A percentile compares a stretch with the other conserved stretches of the same genome.
Conservation (phyloP, 1,140 invertebrate species). For the Parasteatoda tepidariorum region DNA sequence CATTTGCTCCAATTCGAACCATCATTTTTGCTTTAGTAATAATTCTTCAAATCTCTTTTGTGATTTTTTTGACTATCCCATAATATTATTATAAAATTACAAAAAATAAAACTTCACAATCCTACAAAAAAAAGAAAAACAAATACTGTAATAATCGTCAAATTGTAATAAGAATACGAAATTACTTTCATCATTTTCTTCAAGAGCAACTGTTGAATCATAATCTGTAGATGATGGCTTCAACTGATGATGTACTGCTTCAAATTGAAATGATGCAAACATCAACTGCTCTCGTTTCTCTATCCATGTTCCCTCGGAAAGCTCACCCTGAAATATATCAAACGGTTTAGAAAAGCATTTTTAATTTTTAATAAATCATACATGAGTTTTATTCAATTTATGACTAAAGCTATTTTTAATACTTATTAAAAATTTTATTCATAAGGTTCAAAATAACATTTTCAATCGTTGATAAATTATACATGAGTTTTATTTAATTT, state of each 20-base stretch:
- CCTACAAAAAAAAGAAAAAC: background rate
- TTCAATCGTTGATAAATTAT: background rate
- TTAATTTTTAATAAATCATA: background rate
- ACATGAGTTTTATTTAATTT: background rate
- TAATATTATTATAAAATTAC: too few species aligned
- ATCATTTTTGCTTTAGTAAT: too few species aligned
- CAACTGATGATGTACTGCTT: constrained; percentile 66
- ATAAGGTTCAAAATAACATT: background rate
- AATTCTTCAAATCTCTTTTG: too few species aligned
- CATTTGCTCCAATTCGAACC: too few species aligned
- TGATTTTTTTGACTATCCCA: too few species aligned
- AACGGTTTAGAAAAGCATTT: background rate
- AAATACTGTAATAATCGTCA: background rate
- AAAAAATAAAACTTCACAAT: too few species aligned
- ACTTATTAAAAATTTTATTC: constrained; percentile 64
- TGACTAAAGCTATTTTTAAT: background rate
- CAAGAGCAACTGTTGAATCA: constrained; percentile 60
- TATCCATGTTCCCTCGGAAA: constrained; percentile 73
- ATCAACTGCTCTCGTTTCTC: constrained; percentile 72
- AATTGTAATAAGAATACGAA: background rate
- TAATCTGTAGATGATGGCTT: constrained; percentile 50
- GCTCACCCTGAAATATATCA: constrained; percentile 64
- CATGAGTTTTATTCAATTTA: background rate
- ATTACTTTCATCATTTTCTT: constrained; percentile 63
- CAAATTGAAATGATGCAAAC: constrained; percentile 73